Base-by-base conservation (phyloP, 1,140 invertebrate genomes). In the Listronotus oregonensis region DNA sequence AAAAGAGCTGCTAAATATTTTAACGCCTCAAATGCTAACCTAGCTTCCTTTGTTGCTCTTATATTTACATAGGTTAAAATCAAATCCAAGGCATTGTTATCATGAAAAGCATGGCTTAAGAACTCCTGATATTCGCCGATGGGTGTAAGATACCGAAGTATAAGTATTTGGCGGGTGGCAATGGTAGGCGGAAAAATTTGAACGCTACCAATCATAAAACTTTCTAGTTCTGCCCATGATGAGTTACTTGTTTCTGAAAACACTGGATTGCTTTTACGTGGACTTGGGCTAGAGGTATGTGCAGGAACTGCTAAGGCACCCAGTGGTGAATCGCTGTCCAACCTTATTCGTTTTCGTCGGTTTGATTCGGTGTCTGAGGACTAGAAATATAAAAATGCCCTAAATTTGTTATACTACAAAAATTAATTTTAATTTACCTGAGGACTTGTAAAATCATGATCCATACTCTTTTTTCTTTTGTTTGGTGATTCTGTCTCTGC, bases 91-190 rank as follows among this genome's bases (percentile, higher is more conserved):
- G 95, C 92, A 79, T 93, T 93, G 73, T 70, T 70, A 21, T 71
- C 69, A 42, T 95, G 88, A 80, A 97, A 96, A 15, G 95, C 91
- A 77, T 93, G 90, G 59, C 90, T 89, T 8, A 99, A 84, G 75
- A 96, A 91, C 86, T 98, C 96, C 81, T 98, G 96, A 80, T 98
- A 98, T 77, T 98, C 96, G 17, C 95, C 96, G 97, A 91, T 0
- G 95, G 92, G 21, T 9, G 93, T 93, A 0, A 99, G 82, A 80
- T 97, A 98, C 70, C 94, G 86, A 12, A 97, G 79, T 73, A 98
- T 96, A 7, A 98, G 85, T 79, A 97, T 90, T 79, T 97, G 94
- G 75, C 90, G 88, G 14, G 95, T 96, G 3, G 91, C 89, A 32
- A 89, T 79, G 11, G 90, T 94, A 8, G 94, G 86, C 10, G 96